A percentile compares a stretch with the other conserved stretches of the same genome.
Conservation (phyloP, 2,888 invertebrate genomes). For the Frankliniella fusca region DNA sequence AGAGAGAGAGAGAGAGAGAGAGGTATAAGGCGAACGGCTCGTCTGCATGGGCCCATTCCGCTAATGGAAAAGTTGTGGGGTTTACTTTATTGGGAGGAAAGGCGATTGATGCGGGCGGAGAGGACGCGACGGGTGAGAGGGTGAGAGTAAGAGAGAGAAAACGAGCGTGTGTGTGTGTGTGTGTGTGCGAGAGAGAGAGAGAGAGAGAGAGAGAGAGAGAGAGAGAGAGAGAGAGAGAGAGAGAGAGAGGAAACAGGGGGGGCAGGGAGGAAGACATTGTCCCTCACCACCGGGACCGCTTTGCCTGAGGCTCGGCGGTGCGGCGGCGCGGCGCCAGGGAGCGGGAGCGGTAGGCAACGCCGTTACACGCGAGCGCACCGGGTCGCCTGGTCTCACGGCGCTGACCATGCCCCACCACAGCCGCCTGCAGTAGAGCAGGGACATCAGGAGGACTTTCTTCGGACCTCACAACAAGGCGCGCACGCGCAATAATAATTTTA, state of each 20-base stretch:
- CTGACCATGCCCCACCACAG: neutral
- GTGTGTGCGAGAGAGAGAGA: neutral
- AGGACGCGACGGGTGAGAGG: neutral
- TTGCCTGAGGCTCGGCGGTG: neutral
- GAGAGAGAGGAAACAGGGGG: neutral
- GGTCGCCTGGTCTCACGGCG: neutral
- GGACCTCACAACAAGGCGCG: no score
- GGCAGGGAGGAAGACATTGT: neutral
- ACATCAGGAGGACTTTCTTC: no score
- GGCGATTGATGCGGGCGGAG: neutral
- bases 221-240: slow-evolving; percentile 1
- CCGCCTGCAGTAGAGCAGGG: neutral
- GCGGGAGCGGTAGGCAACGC: neutral
- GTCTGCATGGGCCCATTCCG: no score
- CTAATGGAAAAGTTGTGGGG: no score
- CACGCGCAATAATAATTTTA: no score
- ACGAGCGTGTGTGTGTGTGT: slow-evolving; percentile 3
- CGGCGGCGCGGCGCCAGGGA: neutral
- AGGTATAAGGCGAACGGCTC: neutral
- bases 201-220: slow-evolving; percentile 1
- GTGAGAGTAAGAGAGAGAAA: neutral
- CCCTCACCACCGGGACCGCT: neutral
- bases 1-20: neutral
- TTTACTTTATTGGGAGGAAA: no score
- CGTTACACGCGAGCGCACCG: neutral